phyloP scores from a whole-genome alignment of 2,888 invertebrate species.

The Pasiphila rectangulata region DNA sequence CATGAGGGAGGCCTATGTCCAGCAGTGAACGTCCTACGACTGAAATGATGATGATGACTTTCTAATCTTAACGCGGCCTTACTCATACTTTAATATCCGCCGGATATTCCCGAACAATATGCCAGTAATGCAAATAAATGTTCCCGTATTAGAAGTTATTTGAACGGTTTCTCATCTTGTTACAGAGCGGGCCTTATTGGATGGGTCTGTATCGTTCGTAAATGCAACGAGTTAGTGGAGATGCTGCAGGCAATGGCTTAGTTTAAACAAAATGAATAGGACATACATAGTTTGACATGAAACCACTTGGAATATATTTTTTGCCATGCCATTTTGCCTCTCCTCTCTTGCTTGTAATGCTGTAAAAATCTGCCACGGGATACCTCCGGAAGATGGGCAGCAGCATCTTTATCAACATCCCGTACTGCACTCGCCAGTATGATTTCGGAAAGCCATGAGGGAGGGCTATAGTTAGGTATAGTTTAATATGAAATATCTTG shows the following conservation, averaged over 20 bases:
- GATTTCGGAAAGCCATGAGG: too few species aligned
- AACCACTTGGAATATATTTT: too few species aligned
- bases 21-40: too few species aligned
- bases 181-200: slow-evolving; percentile 52
- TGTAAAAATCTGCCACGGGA: too few species aligned
- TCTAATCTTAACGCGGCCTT: slow-evolving; percentile 4
- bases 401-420: too few species aligned
- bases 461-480: too few species aligned
- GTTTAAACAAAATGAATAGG: slow-evolving; percentile 2
- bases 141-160: slow-evolving; percentile 16
- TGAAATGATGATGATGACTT: not conserved
- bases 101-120: slow-evolving; percentile 16
- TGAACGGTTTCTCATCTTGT: slow-evolving; percentile 31
- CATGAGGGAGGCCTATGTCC: too few species aligned
- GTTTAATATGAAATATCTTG: too few species aligned
- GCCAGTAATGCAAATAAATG: slow-evolving; percentile 20
- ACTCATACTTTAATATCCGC: slow-evolving; percentile 16
- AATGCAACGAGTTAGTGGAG: slow-evolving; percentile 44
- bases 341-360: too few species aligned
- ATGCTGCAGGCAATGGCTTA: slow-evolving; percentile 38
- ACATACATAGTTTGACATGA: not conserved
- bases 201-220: slow-evolving; percentile 42
- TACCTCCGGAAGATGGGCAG: too few species aligned
- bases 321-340: too few species aligned
- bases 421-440: too few species aligned